Evolutionary conservation across 2,797 vertebrate species (phyloP).

Genomic region (Falco peregrinus): DNA sequence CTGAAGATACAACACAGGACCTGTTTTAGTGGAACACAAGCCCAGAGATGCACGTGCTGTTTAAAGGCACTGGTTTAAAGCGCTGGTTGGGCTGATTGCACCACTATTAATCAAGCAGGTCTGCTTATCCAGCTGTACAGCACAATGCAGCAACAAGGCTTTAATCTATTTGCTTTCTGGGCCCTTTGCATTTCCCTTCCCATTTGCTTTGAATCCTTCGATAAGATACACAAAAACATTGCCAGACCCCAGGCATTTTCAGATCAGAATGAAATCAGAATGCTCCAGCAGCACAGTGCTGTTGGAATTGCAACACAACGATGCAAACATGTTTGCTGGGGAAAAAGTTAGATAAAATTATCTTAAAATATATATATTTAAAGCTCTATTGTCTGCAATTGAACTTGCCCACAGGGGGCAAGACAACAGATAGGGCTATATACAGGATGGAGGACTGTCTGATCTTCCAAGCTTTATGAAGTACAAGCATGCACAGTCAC

Average conservation of each 20-base stretch:
- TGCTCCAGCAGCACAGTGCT: background rate
- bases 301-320: background rate
- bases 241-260: background rate
- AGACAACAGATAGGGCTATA: background rate
- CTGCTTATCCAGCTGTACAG: background rate
- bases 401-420: background rate
- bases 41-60: background rate
- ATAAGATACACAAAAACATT: background rate
- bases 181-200: background rate
- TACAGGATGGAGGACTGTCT: background rate
- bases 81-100: background rate
- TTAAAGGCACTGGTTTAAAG: background rate
- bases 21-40: background rate
- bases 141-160: background rate
- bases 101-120: background rate
- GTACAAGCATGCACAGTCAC: background rate
- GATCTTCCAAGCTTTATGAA: background rate
- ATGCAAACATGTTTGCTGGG: background rate
- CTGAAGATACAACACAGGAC: background rate
- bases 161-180: background rate
- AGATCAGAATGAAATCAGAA: background rate
- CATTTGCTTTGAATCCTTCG: background rate
- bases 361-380: background rate
- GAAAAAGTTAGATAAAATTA: background rate
- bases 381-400: background rate